These are phyloP conservation scores for Stictonetta naevosa DNA, from an alignment of 2,113 vertebrate genomes.

Conservation along the genomic window DNA sequence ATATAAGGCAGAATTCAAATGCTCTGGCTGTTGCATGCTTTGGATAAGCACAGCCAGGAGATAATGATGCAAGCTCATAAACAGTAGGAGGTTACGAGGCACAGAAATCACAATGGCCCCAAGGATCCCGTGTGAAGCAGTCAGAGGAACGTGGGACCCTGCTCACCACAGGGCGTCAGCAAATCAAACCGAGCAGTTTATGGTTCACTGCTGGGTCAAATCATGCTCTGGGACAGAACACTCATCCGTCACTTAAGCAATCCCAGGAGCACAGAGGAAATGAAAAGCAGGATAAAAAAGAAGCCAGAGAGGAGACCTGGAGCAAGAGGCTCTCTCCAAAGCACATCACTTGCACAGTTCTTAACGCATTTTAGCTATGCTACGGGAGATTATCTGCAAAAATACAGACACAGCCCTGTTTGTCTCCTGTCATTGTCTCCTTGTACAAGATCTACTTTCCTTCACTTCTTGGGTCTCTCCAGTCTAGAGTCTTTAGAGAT, in stretches of 20 bases:
- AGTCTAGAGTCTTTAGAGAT: not conserved
- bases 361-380: not conserved
- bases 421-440: not conserved
- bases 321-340: not conserved
- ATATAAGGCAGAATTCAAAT: not conserved
- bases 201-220: not conserved
- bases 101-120: not conserved
- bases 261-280: not conserved
- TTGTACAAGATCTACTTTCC: not conserved
- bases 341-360: not conserved
- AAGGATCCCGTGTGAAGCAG: not conserved
- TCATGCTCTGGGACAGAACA: not conserved
- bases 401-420: not conserved
- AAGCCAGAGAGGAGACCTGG: not conserved
- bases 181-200: not conserved
- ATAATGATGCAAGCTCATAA: not conserved
- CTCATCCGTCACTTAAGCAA: not conserved
- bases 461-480: not conserved
- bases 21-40: not conserved
- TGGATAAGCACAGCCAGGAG: constrained; percentile 23
- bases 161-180: not conserved
- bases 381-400: not conserved
- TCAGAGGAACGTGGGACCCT: not conserved
- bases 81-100: not conserved
- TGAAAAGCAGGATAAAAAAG: not conserved